Conservation (phyloP, 2,113 vertebrate species). For the Bubo scandiacus region DNA sequence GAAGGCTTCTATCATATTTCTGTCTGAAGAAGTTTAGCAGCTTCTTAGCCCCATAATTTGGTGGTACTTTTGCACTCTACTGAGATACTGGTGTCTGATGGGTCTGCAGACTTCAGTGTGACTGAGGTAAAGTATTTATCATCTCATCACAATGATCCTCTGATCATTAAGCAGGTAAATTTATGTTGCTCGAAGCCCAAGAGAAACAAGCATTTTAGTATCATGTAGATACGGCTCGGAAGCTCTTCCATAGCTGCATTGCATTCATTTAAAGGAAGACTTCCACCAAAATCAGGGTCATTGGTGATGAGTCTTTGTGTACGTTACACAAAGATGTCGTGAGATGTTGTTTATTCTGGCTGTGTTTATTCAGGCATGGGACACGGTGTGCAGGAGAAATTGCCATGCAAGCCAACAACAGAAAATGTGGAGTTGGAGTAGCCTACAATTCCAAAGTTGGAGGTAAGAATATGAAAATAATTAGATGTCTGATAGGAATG, state of each 20-base stretch:
- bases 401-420: conserved; percentile 97
- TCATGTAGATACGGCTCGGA: background rate
- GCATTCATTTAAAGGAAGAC: background rate
- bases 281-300: background rate
- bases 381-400: conserved; percentile 98
- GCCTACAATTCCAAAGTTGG: conserved; percentile 95
- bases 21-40: background rate
- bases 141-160: background rate
- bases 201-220: background rate
- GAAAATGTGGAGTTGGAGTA: conserved; percentile 97
- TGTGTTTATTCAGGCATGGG: conserved; percentile 82
- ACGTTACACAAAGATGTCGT: background rate
- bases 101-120: background rate
- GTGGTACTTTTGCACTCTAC: background rate
- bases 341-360: background rate
- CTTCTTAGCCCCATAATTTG: background rate
- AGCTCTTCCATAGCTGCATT: background rate
- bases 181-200: background rate
- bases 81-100: background rate
- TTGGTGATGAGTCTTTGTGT: background rate
- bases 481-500: background rate
- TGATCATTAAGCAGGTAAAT: background rate
- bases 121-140: background rate
- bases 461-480: conserved; percentile 77
- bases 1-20: background rate